These are phyloP conservation scores for Odontothrips loti DNA, from an alignment of 2,888 invertebrate genomes.

Conservation along the genomic window DNA sequence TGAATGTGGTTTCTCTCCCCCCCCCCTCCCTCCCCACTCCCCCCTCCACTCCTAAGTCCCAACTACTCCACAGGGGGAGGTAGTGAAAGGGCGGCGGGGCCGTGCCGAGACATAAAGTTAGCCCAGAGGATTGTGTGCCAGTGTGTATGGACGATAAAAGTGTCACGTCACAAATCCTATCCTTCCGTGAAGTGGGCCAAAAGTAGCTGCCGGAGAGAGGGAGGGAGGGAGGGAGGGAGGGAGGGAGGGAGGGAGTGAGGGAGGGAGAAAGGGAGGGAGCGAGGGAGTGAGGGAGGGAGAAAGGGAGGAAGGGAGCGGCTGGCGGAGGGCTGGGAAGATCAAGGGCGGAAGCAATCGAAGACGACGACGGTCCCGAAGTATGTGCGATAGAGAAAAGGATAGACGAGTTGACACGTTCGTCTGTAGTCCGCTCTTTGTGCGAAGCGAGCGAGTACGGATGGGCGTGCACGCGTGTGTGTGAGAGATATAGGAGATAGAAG, in stretches of 20 bases:
- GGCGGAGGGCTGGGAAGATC: neutral
- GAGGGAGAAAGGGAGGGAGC: neutral
- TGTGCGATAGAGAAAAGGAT: too few species aligned
- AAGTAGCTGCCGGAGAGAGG: neutral
- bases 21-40: neutral
- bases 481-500: too few species aligned
- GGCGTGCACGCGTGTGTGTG: too few species aligned
- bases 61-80: neutral
- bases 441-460: too few species aligned
- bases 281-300: neutral
- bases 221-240: neutral
- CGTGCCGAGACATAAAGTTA: neutral
- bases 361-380: too few species aligned
- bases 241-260: neutral
- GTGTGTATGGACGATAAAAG: neutral
- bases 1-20: neutral
- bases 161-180: conserved; percentile 14
- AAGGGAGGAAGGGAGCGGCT: neutral
- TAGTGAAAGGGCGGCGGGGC: neutral
- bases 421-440: too few species aligned
- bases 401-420: too few species aligned
- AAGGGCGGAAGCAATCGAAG: too few species aligned
- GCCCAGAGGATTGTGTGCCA: neutral
- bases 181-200: neutral
- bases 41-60: neutral